These are phyloP conservation scores for Cyclargus thomasi DNA, from an alignment of 1,140 invertebrate species.

Conservation along the genomic window DNA sequence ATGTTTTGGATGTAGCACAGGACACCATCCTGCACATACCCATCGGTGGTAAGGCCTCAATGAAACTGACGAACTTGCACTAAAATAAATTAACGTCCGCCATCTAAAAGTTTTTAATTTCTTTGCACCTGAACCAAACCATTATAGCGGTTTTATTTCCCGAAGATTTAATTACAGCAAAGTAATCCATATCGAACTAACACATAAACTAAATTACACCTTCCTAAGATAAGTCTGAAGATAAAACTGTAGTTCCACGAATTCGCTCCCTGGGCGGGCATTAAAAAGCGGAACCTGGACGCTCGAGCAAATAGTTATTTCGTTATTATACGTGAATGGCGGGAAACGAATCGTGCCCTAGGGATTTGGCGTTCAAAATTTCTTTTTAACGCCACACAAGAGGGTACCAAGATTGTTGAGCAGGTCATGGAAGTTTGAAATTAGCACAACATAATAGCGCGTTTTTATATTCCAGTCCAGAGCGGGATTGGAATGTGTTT, in stretches of 20 bases:
- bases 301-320: slow-evolving; percentile 23
- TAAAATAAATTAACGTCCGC: too few relatives aligned
- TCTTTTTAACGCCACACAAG: slow-evolving; percentile 22
- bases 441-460: too few relatives aligned
- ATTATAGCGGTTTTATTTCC: too few relatives aligned
- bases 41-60: too few relatives aligned
- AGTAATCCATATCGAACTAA: not conserved
- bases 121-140: too few relatives aligned
- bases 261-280: slow-evolving; percentile 27
- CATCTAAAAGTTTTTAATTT: too few relatives aligned
- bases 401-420: slow-evolving; percentile 1
- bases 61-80: too few relatives aligned
- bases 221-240: slow-evolving; percentile 15
- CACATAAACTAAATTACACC: not conserved
- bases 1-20: too few relatives aligned
- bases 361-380: slow-evolving; percentile 24
- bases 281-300: slow-evolving; percentile 29
- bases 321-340: slow-evolving; percentile 31
- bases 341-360: slow-evolving; percentile 26
- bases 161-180: not conserved
- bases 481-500: too few relatives aligned
- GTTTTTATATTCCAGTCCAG: too few relatives aligned
- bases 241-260: slow-evolving; percentile 21
- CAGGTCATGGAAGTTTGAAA: not conserved
- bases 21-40: too few relatives aligned